Evolutionary conservation across 2,888 invertebrate species (phyloP).

Genomic region (Drosophila nigricruria): DNA sequence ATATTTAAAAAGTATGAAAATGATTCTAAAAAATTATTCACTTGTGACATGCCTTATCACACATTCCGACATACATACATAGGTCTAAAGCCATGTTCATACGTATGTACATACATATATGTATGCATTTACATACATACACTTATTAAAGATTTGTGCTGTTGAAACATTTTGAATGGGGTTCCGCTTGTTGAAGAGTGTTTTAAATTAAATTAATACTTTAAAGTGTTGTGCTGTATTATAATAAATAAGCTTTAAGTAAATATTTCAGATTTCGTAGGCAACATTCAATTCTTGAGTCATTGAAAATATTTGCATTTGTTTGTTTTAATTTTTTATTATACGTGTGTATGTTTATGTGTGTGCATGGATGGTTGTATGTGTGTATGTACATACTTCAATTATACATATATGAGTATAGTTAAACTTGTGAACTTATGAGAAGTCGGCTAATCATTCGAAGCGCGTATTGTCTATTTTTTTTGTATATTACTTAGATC

Average conservation of each 20-base stretch:
- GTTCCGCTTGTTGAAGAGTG: neutral
- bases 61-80: neutral
- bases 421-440: neutral
- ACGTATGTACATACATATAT: neutral
- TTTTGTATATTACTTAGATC: neutral
- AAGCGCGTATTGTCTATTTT: neutral
- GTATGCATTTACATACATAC: neutral
- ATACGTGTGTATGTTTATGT: neutral
- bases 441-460: neutral
- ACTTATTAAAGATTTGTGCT: neutral
- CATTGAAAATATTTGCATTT: conserved; percentile 5
- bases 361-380: neutral
- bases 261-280: neutral
- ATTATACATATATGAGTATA: neutral
- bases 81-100: neutral
- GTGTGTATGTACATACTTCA: neutral
- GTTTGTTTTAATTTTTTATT: conserved; percentile 22
- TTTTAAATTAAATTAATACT: neutral
- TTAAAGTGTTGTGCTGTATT: neutral
- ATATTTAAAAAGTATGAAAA: conserved; percentile 17
- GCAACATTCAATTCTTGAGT: neutral
- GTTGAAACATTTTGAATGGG: neutral
- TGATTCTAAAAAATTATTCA: neutral
- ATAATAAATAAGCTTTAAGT: neutral
- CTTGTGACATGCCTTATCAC: neutral